Evolutionary conservation across 2,113 vertebrate species (phyloP), one percentile per base, ranked within the genome.

Genomic region (Pycnonotus jocosus): DNA sequence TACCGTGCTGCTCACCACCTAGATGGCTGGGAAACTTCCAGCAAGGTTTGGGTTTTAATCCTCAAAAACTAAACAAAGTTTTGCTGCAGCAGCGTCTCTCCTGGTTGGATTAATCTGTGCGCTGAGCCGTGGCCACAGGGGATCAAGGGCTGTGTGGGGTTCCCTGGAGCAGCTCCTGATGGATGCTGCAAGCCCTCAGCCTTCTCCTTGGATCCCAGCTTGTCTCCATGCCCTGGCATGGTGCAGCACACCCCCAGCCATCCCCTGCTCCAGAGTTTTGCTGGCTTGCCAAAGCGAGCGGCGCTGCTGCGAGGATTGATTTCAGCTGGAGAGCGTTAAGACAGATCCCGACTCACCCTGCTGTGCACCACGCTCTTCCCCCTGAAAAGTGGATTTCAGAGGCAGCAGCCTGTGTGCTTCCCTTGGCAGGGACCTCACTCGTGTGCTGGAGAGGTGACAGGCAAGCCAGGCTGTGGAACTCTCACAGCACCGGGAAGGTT

Each of bases 401-500:
- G 44, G 23, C 57, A 88, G 70, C 58, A 82, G 54, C 0, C 0
- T 4, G 15, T 33, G 60, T 79, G 61, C 73, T 95, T 69, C 53
- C 57, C 62, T 44, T 88, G 81, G 71, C 73, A 7, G 45, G 61
- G 66, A 76, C 38, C 84, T 69, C 19, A 0, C 57, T 92, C 3
- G 0, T 5, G 9, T 7, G 7, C 86, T 45, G 27, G 47, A 53
- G 70, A 31, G 58, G 48, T 0, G 7, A 24, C 74, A 66, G 20
- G 23, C 40, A 66, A 57, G 65, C 68, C 4, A 1, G 42, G 35
- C 70, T 0, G 0, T 47, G 87, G 37, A 9, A 2, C 25, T 79
- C 44, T 64, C 10, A 0, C 57, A 33, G n/a, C 40, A 21, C 2
- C 0, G 0, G 45, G 74, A 62, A 86, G 44, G 10, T 47, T 68